Percentiles rank a stretch among this genome's conserved stretches.
Conservation (phyloP, 2,797 vertebrate genomes). For the Nannoperca obscura region DNA sequence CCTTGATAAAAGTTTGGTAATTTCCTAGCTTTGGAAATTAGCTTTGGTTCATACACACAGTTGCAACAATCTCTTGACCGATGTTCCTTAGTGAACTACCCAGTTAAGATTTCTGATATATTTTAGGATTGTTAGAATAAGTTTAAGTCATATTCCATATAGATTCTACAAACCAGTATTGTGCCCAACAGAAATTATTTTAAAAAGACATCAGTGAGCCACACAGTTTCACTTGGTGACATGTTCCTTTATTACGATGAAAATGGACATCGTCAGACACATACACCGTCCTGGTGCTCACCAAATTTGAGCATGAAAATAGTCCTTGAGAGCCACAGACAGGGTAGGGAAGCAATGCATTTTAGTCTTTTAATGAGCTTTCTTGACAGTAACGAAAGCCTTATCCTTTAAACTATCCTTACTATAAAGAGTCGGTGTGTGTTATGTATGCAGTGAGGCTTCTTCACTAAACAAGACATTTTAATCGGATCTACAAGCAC, state of each 20-base stretch:
- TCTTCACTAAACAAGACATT: slow-evolving; percentile 46
- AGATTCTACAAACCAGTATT: too few species aligned
- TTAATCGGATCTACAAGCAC: slow-evolving; percentile 53
- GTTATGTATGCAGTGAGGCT: slow-evolving; percentile 21
- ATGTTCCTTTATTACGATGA: background rate
- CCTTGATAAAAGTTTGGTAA: too few species aligned
- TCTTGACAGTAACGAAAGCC: slow-evolving; percentile 1
- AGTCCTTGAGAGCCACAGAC: slow-evolving; percentile 4
- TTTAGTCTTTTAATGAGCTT: background rate
- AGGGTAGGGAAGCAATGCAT: background rate
- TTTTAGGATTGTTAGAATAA: too few species aligned
- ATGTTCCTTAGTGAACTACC: background rate
- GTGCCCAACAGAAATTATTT: background rate
- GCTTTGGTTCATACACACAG: background rate
- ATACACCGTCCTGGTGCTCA: background rate
- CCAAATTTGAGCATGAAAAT: background rate
- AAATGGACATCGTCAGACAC: background rate
- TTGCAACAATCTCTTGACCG: background rate
- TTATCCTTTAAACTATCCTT: slow-evolving; percentile 14
- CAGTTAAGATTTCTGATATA: too few species aligned
- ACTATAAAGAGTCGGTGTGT: slow-evolving; percentile 3
- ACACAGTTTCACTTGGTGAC: background rate
- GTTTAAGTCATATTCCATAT: too few species aligned
- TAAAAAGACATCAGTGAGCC: background rate
- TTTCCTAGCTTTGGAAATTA: too few species aligned